A percentile compares a stretch with the other conserved stretches of the same genome.
Evolutionary conservation across 2,888 invertebrate species (phyloP).

Genomic region (Drosophila sordidapex): DNA sequence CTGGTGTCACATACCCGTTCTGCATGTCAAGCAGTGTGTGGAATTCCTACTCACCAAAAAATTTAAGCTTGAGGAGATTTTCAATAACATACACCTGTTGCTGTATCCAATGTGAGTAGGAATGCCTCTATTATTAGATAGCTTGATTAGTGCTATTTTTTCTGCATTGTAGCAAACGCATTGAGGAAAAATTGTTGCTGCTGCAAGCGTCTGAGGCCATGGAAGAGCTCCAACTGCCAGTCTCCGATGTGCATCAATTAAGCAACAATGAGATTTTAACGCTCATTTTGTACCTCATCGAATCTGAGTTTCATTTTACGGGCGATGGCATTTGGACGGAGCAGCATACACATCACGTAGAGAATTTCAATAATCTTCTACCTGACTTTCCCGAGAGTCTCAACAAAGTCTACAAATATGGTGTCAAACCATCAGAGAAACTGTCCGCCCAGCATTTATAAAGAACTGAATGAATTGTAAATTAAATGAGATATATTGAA

Average conservation of each 20-base stretch:
- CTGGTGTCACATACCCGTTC: conserved; percentile 88
- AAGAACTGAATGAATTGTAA: conserved; percentile 26
- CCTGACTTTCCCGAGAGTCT: conserved; percentile 83
- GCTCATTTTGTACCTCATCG: conserved; percentile 89
- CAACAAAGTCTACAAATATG: conserved; percentile 82
- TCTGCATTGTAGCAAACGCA: conserved; percentile 74
- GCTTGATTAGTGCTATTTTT: background rate
- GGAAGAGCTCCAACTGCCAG: conserved; percentile 72
- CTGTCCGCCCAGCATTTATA: conserved; percentile 45
- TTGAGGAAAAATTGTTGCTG: conserved; percentile 79
- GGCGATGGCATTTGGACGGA: conserved; percentile 90
- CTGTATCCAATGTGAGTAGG: conserved; percentile 88
- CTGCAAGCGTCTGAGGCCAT: conserved; percentile 68
- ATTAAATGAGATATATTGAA: conserved; percentile 8
- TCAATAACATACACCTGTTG: conserved; percentile 87
- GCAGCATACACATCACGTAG: conserved; percentile 82
- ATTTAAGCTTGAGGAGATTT: conserved; percentile 87
- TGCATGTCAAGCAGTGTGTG: conserved; percentile 87
- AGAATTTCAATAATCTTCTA: conserved; percentile 83
- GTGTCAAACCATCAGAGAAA: conserved; percentile 74
- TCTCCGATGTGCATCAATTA: conserved; percentile 78
- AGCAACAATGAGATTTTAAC: conserved; percentile 87
- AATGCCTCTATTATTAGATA: background rate
- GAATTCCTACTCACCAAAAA: conserved; percentile 85
- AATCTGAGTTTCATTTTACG: conserved; percentile 90